These are phyloP conservation scores for Montipora capitata DNA, from an alignment of 92 coral and sea anemone species.

Conservation along the genomic window DNA sequence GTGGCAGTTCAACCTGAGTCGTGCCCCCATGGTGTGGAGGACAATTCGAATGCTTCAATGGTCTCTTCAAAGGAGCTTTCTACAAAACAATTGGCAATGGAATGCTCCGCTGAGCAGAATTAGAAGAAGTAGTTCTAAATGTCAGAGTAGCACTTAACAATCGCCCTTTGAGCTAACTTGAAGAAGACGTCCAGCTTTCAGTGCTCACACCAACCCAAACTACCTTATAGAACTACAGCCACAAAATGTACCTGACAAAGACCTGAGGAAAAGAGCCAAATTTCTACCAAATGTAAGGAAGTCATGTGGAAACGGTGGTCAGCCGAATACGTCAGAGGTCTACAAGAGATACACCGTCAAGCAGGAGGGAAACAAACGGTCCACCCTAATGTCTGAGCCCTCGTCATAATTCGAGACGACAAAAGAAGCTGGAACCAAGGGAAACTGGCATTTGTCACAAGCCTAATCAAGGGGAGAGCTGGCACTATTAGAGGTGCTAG, in stretches of 20 bases:
- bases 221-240: slow-evolving; percentile 56
- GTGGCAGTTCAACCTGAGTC: slow-evolving; percentile 62
- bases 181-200: slow-evolving; percentile 61
- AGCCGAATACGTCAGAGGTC: slow-evolving; percentile 53
- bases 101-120: slow-evolving; percentile 5
- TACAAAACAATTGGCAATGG: slow-evolving; percentile 10
- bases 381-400: slow-evolving; percentile 49
- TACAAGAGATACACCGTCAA: slow-evolving; percentile 52
- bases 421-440: slow-evolving; percentile 42
- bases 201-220: slow-evolving; percentile 43
- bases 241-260: slow-evolving; percentile 34
- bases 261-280: slow-evolving; percentile 51
- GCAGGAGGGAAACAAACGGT: slow-evolving; percentile 49
- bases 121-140: slow-evolving; percentile 4
- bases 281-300: slow-evolving; percentile 52
- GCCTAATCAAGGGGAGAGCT: slow-evolving; percentile 53
- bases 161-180: slow-evolving; percentile 38
- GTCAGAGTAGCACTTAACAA: background rate
- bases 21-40: slow-evolving; percentile 75
- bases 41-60: slow-evolving; percentile 37
- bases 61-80: slow-evolving; percentile 27
- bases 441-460: slow-evolving; percentile 42
- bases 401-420: slow-evolving; percentile 60
- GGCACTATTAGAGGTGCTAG: slow-evolving; percentile 31
- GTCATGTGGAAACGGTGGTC: slow-evolving; percentile 71